phyloP scores from a whole-genome alignment of 2,797 vertebrate genomes.

The Hybognathus amarus region DNA sequence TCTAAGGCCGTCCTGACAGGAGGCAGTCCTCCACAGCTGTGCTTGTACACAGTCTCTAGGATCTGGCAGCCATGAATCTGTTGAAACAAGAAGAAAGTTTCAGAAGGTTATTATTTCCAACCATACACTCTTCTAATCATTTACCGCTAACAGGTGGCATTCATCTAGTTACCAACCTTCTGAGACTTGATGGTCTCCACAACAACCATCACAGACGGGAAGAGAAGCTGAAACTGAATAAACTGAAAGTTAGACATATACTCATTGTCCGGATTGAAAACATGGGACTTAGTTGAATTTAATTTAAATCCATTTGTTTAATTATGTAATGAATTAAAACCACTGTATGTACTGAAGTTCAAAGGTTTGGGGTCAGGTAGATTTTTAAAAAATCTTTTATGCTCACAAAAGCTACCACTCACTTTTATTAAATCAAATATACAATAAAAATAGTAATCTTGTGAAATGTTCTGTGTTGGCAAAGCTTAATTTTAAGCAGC shows the following conservation, averaged over 20 bases:
- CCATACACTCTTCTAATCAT: not conserved
- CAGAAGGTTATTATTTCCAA: constrained; percentile 32
- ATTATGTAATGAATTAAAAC: not conserved
- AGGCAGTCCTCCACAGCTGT: constrained; percentile 95
- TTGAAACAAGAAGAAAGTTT: constrained; percentile 55
- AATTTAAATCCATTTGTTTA: not conserved
- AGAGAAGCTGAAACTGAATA: constrained; percentile 93
- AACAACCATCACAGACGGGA: constrained; percentile 96
- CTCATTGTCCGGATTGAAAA: not conserved
- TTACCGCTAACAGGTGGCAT: not conserved
- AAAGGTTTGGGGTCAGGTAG: not conserved
- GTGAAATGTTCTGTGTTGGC: not conserved
- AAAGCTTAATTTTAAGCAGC: not conserved
- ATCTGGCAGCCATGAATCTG: constrained; percentile 98
- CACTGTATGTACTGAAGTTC: not conserved
- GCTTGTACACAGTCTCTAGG: constrained; percentile 93
- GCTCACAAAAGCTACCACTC: not conserved
- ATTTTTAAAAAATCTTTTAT: not conserved
- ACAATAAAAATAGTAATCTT: no score
- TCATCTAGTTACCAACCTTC: constrained; percentile 80
- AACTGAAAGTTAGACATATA: constrained; percentile 10
- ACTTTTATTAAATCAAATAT: not conserved
- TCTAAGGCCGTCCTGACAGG: constrained; percentile 94
- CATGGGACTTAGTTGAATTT: no score
- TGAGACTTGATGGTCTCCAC: constrained; percentile 96